Evolutionary conservation across 2,113 vertebrate species (phyloP).

Genomic region (Grus americana): DNA sequence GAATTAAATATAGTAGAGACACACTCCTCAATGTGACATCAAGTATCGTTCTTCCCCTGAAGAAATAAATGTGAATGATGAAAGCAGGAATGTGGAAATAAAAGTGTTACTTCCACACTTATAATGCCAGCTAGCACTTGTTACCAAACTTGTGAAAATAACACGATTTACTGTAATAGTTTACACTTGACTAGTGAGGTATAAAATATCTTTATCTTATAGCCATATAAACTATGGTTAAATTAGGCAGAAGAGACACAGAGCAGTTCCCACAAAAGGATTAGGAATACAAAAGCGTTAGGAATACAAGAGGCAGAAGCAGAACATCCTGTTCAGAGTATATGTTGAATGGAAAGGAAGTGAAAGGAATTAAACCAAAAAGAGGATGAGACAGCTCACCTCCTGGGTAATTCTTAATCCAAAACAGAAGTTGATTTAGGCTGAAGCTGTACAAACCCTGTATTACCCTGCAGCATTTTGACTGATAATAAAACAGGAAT

Average conservation of each 20-base stretch:
- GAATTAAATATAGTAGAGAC: constrained; percentile 40
- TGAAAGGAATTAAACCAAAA: not conserved
- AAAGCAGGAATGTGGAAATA: constrained; percentile 64
- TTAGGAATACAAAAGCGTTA: not conserved
- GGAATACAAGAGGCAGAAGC: not conserved
- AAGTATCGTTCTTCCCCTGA: constrained; percentile 2
- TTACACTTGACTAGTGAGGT: constrained; percentile 52
- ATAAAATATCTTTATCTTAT: constrained; percentile 47
- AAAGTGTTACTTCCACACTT: constrained; percentile 58
- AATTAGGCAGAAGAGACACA: constrained; percentile 40
- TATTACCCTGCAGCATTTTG: not conserved
- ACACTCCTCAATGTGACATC: constrained; percentile 36
- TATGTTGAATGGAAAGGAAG: not conserved
- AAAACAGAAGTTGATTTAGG: not conserved
- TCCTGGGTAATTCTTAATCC: not conserved
- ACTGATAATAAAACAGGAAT: not conserved
- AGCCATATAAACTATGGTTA: not conserved
- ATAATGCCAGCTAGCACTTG: constrained; percentile 30
- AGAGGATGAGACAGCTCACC: not conserved
- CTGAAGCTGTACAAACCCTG: not conserved
- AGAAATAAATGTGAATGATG: constrained; percentile 60
- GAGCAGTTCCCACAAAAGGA: not conserved
- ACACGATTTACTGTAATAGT: constrained; percentile 44
- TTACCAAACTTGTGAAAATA: constrained; percentile 59
- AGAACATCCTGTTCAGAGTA: not conserved